Evolutionary conservation across 2,888 invertebrate species (phyloP), one percentile per base, ranked within the genome.

Genomic region (Xylota segnis): DNA sequence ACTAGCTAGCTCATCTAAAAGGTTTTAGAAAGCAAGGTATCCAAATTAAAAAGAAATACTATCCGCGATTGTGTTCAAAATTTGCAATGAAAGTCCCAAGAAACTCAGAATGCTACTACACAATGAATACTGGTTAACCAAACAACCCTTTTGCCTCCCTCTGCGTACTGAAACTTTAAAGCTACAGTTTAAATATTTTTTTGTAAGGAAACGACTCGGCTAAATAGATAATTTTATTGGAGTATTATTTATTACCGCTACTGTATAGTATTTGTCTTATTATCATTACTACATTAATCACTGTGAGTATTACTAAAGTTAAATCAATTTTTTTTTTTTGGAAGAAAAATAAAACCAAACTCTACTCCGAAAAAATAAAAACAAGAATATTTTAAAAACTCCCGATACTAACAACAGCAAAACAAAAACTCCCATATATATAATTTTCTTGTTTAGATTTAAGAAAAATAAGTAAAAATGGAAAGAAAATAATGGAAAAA

Each of bases 301-400:
- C 71, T 72, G 40, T 65, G 58, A 83, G 71, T 77, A 77, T 65
- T 70, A 59, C 66, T 81, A 32, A 66, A 50, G 23, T 32, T 16
- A 54, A 66, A 45, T 37, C 23, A n/a, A n/a, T 23, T 23, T 23
- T 23, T 23, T 23, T 45, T 9, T 34, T 27, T 34, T 66, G 7
- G 18, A 32, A 47, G 23, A 37, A 10, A 29, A 9, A 59, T 32
- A 27, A 32, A 2, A 50, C n/a, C 2, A 23, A 23, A 23, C 23
- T 23, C 23, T 65, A 63, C 37, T 68, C 5, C 27, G 14, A 70
- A 52, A 61, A 47, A 14, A n/a, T 43, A 47, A 32, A 37, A 7
- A 45, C 12, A 54, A 45, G 3, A 29, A 68, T 12, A 56, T 34
- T 66, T 78, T 50, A 27, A 58, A n/a, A 68, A 68, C 40, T 61